Conservation (phyloP, 2,888 invertebrate genomes). For the Cataglyphis altisquamis region DNA sequence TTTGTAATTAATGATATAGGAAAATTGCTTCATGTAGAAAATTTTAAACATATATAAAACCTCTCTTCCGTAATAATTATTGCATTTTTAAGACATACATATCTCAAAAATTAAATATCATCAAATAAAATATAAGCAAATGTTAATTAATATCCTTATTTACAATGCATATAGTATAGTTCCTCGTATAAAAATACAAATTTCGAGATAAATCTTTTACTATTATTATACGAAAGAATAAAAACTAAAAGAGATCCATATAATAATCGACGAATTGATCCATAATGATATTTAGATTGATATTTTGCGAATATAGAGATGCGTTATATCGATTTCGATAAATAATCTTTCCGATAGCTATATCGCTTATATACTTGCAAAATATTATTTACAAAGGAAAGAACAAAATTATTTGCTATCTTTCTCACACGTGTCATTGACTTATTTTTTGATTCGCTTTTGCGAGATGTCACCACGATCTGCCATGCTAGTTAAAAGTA, state of each 20-base stretch:
- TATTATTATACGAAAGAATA: slow-evolving; percentile 34
- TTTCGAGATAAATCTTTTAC: slow-evolving; percentile 59
- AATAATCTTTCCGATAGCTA: slow-evolving; percentile 9
- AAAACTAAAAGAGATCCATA: neutral
- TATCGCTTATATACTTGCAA: slow-evolving; percentile 3
- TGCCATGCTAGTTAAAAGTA: neutral
- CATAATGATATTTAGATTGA: neutral
- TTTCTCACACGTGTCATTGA: slow-evolving; percentile 67
- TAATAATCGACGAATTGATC: slow-evolving; percentile 13
- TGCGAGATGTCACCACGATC: slow-evolving; percentile 60
- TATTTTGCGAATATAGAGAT: neutral
- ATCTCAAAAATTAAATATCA: no score
- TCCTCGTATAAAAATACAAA: slow-evolving; percentile 44
- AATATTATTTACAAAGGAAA: slow-evolving; percentile 54
- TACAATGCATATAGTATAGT: slow-evolving; percentile 1
- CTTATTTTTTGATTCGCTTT: slow-evolving; percentile 76
- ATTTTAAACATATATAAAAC: no score
- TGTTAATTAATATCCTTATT: no score
- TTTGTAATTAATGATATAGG: no score
- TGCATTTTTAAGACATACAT: no score
- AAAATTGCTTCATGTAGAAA: no score
- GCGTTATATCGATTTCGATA: slow-evolving; percentile 10
- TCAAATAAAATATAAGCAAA: no score
- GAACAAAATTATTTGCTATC: slow-evolving; percentile 65
- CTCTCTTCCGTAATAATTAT: no score